Base-by-base conservation (phyloP, 2,113 vertebrate species). In the Illadopsis cleaveri region DNA sequence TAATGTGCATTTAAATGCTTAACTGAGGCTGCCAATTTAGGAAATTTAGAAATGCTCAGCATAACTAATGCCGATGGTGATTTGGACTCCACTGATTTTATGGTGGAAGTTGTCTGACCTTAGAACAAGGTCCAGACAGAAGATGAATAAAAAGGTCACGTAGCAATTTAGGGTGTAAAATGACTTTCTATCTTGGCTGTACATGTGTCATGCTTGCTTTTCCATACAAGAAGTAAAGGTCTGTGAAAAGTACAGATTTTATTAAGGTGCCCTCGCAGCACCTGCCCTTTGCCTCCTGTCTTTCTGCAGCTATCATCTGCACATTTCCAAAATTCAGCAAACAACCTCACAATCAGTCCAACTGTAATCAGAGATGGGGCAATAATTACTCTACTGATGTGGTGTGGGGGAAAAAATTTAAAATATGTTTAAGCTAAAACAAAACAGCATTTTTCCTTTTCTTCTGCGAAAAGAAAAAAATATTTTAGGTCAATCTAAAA, bases 141-240 rank as follows among this genome's bases (percentile, higher is more conserved):
- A 73, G n/a, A 68, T 17, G 58, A 91, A 69, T 60, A 22, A 66
- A 81, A 89, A 82, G 35, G 22, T 71, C 37, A 61, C 0, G 0
- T 38, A 13, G 24, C 47, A 80, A 78, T 88, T 93, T 21, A 81
- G 42, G 48, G 60, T 30, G 11, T 70, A 69, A 94, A 96, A 76
- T 84, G 24, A 64, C 78, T 82, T 78, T 93, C 70, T 86, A 30
- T 89, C 70, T 93, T 38, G 7, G 28, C 82, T 13, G 1, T 50
- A 72, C 70, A 40, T 66, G 37, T 56, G 53, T 79, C 45, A 51
- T 51, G 23, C 82, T 86, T 89, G 69, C 53, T 24, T 89, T 97
- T 96, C 84, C 15, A 6, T 28, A 94, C 18, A 28, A 86, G 71
- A 47, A 95, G 92, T 85, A 94, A 95, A 94, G 77, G 51, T 78